Base-by-base conservation (phyloP, 2,888 invertebrate genomes). In the Sphaerophoria rueppellii region DNA sequence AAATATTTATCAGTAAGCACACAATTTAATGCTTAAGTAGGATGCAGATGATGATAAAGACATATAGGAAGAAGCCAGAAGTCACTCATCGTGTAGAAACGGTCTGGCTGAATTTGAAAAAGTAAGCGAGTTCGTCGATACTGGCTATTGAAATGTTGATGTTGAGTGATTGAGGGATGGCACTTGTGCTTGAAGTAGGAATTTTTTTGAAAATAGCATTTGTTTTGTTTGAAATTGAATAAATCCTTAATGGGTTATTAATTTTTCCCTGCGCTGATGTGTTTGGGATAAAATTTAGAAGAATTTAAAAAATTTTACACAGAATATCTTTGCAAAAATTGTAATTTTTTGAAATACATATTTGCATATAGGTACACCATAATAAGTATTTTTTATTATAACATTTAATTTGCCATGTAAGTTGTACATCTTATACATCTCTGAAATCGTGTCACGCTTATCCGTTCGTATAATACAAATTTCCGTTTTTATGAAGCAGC, bases 11-110 rank as follows among this genome's bases (percentile, higher is more conserved):
- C 37, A 34, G 35, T 55, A 40, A 67, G 65, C 65, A 83, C 79
- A 83, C 83, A 79, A 79, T 83, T 79, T 83, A 71, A 75, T 80
- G 83, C 80, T 63, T 71, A 79, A 82, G 82, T 78, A 63, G 52
- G 54, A 78, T 73, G 82, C 69, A 79, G 74, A 70, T 70, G 74
- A 32, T 16, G 2, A 67, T 52, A 52, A 69, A 43, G 55, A 67
- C 4, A 40, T 40, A 40, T 70, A 73, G 63, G 73, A 52, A 52
- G 60, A 35, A 60, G 63, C 55, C 40, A 43, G 46, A 24, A 24
- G 57, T 65, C 60, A 57, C 37, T 43, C 70, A 9, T 43, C 43
- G 12, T 9, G 37, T 50, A 63, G 48, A 9, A 50, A 34, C 16
- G 16, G 48, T 40, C 67, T 40, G 67, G 24, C 61, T n/a, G 46